Base-by-base conservation (phyloP, 2,797 vertebrate genomes). In the Champsocephalus gunnari region DNA sequence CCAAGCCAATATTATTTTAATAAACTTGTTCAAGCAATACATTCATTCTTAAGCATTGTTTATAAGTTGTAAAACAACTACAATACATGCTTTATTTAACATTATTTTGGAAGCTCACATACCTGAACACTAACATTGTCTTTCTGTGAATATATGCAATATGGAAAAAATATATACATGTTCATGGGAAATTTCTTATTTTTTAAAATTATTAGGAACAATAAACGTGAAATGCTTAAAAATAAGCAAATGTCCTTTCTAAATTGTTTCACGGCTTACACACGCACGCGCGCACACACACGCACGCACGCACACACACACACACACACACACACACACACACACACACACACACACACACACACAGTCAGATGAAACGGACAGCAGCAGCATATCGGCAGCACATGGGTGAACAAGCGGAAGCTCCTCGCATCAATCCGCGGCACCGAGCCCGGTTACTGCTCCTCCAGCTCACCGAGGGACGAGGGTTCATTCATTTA, bases 401-500 rank as follows among this genome's bases (percentile, higher is more conserved):
- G 24, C 24, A 24, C 28, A 43, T 13, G 19, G 44, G 0, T 77
- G 73, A 71, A 68, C 50, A 70, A 32, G 62, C 34, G 28, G 71
- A 60, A 61, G 21, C 5, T 45, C 28, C 57, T 48, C 41, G 56
- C 57, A 79, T 77, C 63, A 75, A 57, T 80, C 71, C 73, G 14
- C 47, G 11, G 45, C 53, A 79, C 34, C 34, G 34, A 34, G 47
- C 62, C 49, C 47, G 61, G 47, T 16, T 61, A 34, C 51, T 43
- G 56, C 51, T 71, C 5, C 51, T 56, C 6, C 5, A 66, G 54
- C 61, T 69, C 17, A 44, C 47, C 19, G 13, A 58, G 4, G 19
- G 9, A 19, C 21, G 13, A 58, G 3, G 19, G 11, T 28, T 47
- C 49, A 65, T 71, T 38, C 43, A 66, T 75, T 74, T 56, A 38